These are phyloP conservation scores for Cotesia glomerata DNA, from an alignment of 1,140 invertebrate genomes.

Conservation along the genomic window DNA sequence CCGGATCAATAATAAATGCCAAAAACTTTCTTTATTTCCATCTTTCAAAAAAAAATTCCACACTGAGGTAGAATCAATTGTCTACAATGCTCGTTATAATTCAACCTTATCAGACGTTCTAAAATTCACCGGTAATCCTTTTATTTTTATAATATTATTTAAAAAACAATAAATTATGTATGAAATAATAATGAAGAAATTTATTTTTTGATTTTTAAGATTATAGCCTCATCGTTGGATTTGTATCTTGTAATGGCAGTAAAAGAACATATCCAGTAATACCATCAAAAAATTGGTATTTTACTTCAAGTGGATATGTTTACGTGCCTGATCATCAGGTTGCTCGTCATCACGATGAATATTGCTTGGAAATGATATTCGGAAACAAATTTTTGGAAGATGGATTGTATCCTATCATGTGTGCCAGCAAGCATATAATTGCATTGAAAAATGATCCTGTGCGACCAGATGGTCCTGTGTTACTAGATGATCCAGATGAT, in stretches of 20 bases:
- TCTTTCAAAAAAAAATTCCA: background rate
- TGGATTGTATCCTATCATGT: conserved; percentile 16
- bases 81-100: background rate
- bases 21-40: background rate
- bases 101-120: background rate
- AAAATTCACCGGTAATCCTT: background rate
- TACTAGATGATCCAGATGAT: too few relatives aligned
- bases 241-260: too few relatives aligned
- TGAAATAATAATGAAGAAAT: too few relatives aligned
- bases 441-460: background rate
- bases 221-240: conserved; percentile 40
- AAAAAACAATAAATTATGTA: too few relatives aligned
- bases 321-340: background rate
- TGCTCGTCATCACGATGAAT: conserved; percentile 20
- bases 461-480: background rate
- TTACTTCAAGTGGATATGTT: conserved; percentile 31
- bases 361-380: conserved; percentile 36
- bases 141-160: too few relatives aligned
- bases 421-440: background rate
- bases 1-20: background rate
- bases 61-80: background rate
- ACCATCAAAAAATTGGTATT: conserved; percentile 18
- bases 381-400: background rate
- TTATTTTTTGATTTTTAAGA: conserved; percentile 26
- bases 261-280: conserved; percentile 21